Conservation (phyloP, 1,140 invertebrate species). For the Dicyema japonicum region DNA sequence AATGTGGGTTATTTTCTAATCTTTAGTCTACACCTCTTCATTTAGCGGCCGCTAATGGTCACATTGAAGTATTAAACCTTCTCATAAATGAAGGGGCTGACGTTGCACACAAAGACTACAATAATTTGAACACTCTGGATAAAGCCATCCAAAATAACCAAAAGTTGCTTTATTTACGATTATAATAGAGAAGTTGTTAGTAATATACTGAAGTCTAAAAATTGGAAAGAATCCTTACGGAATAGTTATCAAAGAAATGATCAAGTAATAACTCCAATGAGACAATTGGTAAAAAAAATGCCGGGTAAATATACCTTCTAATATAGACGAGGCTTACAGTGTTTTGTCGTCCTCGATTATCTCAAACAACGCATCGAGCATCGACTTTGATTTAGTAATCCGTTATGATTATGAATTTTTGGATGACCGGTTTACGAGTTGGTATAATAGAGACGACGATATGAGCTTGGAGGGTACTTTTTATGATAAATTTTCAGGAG, state of each 20-base stretch:
- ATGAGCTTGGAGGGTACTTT: too few species aligned
- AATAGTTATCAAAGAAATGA: conserved; percentile 12
- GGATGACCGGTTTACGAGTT: conserved; percentile 21
- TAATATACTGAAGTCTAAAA: conserved; percentile 14
- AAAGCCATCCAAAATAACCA: conserved; percentile 19
- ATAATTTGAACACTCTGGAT: conserved; percentile 21
- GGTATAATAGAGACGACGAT: conserved; percentile 7
- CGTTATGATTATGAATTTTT: conserved; percentile 24
- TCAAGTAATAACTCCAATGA: conserved; percentile 19
- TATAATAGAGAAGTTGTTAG: conserved; percentile 9
- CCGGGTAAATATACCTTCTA: conserved; percentile 16
- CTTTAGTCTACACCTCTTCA: conserved; percentile 14
- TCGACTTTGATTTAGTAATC: conserved; percentile 11
- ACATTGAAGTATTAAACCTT: conserved; percentile 14
- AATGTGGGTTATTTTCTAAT: conserved; percentile 9
- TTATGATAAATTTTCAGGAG: too few species aligned
- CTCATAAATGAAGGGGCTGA: conserved; percentile 15
- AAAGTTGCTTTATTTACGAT: conserved; percentile 7
- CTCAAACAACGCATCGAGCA: conserved; percentile 13
- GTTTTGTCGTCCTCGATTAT: conserved; percentile 17
- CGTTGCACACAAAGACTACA: conserved; percentile 13
- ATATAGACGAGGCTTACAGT: conserved; percentile 21
- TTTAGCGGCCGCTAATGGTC: conserved; percentile 15
- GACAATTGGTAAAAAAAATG: conserved; percentile 23
- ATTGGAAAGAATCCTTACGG: conserved; percentile 18